Evolutionary conservation across 2,888 invertebrate genomes (phyloP).

Genomic region (Tolmerus cingulatus): DNA sequence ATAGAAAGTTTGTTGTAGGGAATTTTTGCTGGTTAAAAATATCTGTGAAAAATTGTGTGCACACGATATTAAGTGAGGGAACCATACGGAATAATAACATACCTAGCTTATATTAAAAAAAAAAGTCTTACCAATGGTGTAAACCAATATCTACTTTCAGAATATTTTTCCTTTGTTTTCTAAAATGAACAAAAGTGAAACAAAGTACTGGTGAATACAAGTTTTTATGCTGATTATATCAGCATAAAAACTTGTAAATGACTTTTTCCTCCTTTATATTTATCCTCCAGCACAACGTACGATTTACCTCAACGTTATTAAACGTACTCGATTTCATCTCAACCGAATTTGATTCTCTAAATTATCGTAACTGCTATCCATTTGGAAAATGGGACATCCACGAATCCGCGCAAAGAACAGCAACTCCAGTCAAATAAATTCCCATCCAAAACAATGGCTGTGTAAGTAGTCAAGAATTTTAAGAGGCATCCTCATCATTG

Average conservation of each 20-base stretch:
- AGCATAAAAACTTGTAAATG: not conserved
- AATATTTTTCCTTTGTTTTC: too few relatives aligned
- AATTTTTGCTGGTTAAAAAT: not conserved
- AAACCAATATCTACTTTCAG: too few relatives aligned
- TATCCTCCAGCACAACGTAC: too few relatives aligned
- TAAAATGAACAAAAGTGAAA: too few relatives aligned
- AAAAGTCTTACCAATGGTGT: too few relatives aligned
- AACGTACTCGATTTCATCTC: not conserved
- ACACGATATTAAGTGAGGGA: not conserved
- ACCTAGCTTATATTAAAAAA: too few relatives aligned
- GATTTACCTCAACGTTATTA: not conserved
- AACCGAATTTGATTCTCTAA: not conserved
- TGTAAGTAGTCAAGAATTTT: not conserved
- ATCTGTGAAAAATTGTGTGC: not conserved
- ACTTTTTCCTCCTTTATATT: not conserved
- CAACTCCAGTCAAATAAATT: not conserved
- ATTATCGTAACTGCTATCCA: not conserved
- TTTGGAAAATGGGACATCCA: not conserved
- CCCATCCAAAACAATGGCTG: not conserved
- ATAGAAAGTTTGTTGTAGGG: not conserved
- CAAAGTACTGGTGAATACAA: too few relatives aligned
- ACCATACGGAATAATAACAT: not conserved
- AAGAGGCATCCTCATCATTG: not conserved
- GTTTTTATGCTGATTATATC: not conserved
- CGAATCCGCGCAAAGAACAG: not conserved